Evolutionary conservation across 2,888 invertebrate genomes (phyloP).

Genomic region (Zygaena filipendulae): DNA sequence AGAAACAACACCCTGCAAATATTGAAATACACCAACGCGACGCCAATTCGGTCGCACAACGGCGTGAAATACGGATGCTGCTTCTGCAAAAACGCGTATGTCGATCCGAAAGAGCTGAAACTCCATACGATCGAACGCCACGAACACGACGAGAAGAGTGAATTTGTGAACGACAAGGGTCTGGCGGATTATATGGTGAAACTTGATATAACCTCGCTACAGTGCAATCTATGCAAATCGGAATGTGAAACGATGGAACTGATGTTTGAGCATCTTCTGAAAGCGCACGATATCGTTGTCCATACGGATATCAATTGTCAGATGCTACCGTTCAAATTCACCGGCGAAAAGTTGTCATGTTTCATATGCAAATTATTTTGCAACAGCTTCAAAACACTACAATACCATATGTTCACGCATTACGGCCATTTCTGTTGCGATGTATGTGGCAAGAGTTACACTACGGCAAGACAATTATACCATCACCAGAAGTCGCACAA

Average conservation of each 20-base stretch:
- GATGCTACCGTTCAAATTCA: slow-evolving; percentile 43
- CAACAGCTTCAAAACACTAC: slow-evolving; percentile 33
- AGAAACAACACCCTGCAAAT: too few species aligned
- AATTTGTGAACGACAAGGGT: too few species aligned
- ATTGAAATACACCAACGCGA: slow-evolving; percentile 42
- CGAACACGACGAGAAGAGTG: slow-evolving; percentile 32
- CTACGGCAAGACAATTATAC: slow-evolving; percentile 24
- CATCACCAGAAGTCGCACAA: slow-evolving; percentile 30
- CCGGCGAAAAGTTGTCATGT: slow-evolving; percentile 30
- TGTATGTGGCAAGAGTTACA: slow-evolving; percentile 29
- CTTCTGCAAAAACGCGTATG: slow-evolving; percentile 28
- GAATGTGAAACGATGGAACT: slow-evolving; percentile 25
- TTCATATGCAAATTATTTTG: slow-evolving; percentile 29
- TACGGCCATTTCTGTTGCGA: slow-evolving; percentile 35
- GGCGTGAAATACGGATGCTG: slow-evolving; percentile 31
- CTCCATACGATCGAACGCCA: slow-evolving; percentile 31
- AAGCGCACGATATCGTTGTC: slow-evolving; percentile 22
- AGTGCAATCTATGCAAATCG: slow-evolving; percentile 29
- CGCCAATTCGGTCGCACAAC: slow-evolving; percentile 29
- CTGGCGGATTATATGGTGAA: slow-evolving; percentile 32
- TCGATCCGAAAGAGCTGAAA: slow-evolving; percentile 27
- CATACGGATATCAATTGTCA: slow-evolving; percentile 30
- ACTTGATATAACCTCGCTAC: slow-evolving; percentile 33
- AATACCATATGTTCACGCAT: slow-evolving; percentile 45
- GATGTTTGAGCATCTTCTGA: slow-evolving; percentile 25